A percentile compares a stretch with the other conserved stretches of the same genome.
Evolutionary conservation across 2,888 invertebrate species (phyloP).

Genomic region (Sesia bembeciformis): DNA sequence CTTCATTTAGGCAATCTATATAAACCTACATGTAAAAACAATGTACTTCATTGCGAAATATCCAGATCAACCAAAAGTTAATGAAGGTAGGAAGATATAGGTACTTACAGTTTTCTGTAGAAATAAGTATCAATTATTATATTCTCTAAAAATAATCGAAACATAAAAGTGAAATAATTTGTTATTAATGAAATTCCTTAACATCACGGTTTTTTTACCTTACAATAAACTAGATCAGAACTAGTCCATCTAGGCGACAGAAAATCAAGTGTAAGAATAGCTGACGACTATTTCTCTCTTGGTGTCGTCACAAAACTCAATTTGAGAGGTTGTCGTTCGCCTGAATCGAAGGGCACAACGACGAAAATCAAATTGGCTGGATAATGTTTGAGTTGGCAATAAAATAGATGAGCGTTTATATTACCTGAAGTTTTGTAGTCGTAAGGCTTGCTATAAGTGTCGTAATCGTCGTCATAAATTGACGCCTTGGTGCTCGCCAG

Average conservation of each 20-base stretch:
- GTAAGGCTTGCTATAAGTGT: slow-evolving; percentile 52
- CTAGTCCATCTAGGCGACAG: slow-evolving; percentile 15
- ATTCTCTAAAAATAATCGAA: too few relatives aligned
- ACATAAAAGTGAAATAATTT: too few relatives aligned
- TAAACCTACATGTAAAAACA: too few relatives aligned
- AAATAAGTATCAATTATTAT: too few relatives aligned
- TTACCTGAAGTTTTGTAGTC: slow-evolving; percentile 60
- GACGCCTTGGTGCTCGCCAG: slow-evolving; percentile 30
- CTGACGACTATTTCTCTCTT: slow-evolving; percentile 22
- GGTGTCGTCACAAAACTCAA: slow-evolving; percentile 34
- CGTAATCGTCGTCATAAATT: slow-evolving; percentile 63
- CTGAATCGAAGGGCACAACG: slow-evolving; percentile 27
- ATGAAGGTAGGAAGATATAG: too few relatives aligned
- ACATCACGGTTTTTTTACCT: too few relatives aligned
- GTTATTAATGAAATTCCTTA: too few relatives aligned
- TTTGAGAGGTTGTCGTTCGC: slow-evolving; percentile 24
- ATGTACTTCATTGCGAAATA: too few relatives aligned
- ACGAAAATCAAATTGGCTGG: slow-evolving; percentile 23
- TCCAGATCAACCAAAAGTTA: too few relatives aligned
- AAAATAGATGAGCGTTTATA: slow-evolving; percentile 4
- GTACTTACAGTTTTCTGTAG: too few relatives aligned
- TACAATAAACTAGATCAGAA: slow-evolving; percentile 8
- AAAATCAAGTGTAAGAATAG: slow-evolving; percentile 23
- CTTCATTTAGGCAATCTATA: too few relatives aligned
- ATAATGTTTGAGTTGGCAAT: slow-evolving; percentile 12